Evolutionary conservation across 1,140 invertebrate species (phyloP), one percentile per base, ranked within the genome.

Genomic region (Musca vetustissima): DNA sequence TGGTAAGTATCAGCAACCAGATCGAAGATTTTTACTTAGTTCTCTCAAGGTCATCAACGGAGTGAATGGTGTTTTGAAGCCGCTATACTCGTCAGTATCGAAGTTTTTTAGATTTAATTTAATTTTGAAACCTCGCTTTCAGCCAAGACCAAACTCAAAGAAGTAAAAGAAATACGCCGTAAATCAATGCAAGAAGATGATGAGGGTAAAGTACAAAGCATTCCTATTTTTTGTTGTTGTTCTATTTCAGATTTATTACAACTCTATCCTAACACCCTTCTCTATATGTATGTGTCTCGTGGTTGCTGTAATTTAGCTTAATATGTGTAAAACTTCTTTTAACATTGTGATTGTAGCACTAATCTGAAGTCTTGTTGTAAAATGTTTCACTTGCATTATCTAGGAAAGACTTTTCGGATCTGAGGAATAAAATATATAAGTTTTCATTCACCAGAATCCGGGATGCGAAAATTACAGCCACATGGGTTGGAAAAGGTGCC

Each of bases 131-230:
- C 6, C 11, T 11, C 70, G 73, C 67, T 78, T 77, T 77, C 75
- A 79, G 77, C 75, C 19, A 72, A 73, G 71, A 74, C 74, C 55
- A 73, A 72, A 70, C 64, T 72, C 68, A 76, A 80, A 64, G 73
- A 76, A 68, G 71, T 78, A 72, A 80, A 80, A 71, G 73, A 78
- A 70, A 72, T 69, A 66, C 78, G 78, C 66, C 78, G 78, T 70
- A 75, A 80, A 72, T 80, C 78, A 69, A 76, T 76, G 71, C 74
- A 72, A 73, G 80, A 76, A 74, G 76, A 74, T 69, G 76, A 78
- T 75, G 78, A 75, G 72, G 78, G 76, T 80, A 80, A 80, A 72
- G 76, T 79, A 80, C 77, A 73, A 19, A 4, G 13, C 2, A 2
- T 32, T 32, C 28, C 11, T 13, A 11, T 43, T 43, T 36, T 61